These are phyloP conservation scores for Sebastes paucispinis DNA, from an alignment of 2,797 vertebrate species.

Conservation along the genomic window DNA sequence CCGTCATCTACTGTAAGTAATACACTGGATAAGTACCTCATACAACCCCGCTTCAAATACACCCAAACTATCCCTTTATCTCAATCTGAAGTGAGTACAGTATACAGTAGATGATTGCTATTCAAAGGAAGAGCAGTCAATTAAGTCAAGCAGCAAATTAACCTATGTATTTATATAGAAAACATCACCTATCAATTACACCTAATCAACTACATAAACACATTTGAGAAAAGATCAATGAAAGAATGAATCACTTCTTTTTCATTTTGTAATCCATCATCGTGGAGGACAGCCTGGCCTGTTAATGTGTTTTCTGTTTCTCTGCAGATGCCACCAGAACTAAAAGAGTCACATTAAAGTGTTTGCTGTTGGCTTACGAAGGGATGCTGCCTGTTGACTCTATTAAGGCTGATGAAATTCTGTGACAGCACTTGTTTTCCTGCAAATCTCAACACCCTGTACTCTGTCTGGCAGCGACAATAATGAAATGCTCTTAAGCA, in stretches of 20 bases:
- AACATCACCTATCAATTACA: neutral
- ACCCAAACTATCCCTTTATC: neutral
- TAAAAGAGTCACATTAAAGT: conserved; percentile 51
- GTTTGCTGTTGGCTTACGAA: conserved; percentile 74
- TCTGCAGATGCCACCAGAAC: conserved; percentile 66
- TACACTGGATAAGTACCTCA: no score
- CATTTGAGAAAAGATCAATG: neutral
- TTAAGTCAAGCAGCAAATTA: neutral
- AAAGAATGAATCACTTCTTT: neutral
- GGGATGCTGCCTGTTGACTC: conserved; percentile 79
- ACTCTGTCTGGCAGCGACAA: conserved; percentile 86
- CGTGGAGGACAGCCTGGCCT: neutral
- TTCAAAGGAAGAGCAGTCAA: neutral
- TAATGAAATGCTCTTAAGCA: conserved; percentile 87
- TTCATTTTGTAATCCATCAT: neutral
- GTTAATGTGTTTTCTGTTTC: neutral
- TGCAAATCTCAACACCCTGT: conserved; percentile 85
- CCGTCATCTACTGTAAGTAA: no score
- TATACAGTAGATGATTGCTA: neutral
- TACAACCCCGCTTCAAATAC: no score
- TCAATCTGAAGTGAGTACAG: neutral
- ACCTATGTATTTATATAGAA: neutral
- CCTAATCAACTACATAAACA: neutral
- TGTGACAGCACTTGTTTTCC: conserved; percentile 73
- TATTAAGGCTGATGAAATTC: conserved; percentile 73